Evolutionary conservation across 2,888 invertebrate species (phyloP).

Genomic region (Drosophila phalerata): DNA sequence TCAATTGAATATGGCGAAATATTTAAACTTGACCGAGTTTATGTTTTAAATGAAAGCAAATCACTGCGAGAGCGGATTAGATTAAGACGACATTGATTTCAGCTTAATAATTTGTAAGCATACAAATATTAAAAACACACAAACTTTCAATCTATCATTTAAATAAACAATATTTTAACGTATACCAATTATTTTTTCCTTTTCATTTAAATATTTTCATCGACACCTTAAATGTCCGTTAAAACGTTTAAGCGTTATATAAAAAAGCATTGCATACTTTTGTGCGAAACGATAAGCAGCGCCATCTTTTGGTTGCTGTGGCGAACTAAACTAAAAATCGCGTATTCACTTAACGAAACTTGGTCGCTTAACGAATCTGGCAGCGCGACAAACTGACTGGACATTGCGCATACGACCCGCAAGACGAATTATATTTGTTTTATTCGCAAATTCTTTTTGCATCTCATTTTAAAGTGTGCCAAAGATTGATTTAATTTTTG

Average conservation of each 20-base stretch:
- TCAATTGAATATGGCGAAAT: slow-evolving; percentile 47
- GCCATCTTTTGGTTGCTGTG: slow-evolving; percentile 36
- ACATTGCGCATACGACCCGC: slow-evolving; percentile 67
- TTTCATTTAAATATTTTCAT: too few relatives aligned
- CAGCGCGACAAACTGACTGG: slow-evolving; percentile 18
- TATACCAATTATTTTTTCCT: too few relatives aligned
- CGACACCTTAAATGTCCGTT: slow-evolving; percentile 20
- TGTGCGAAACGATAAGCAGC: not conserved
- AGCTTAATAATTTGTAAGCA: slow-evolving; percentile 18
- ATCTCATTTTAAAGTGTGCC: slow-evolving; percentile 4
- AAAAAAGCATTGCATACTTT: slow-evolving; percentile 54
- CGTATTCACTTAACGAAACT: slow-evolving; percentile 20
- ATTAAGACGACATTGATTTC: slow-evolving; percentile 60
- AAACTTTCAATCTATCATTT: too few relatives aligned
- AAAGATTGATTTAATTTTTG: slow-evolving; percentile 58
- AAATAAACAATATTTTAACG: not conserved
- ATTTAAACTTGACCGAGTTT: slow-evolving; percentile 69
- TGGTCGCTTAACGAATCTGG: slow-evolving; percentile 24
- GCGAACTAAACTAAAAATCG: not conserved
- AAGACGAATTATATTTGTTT: slow-evolving; percentile 12
- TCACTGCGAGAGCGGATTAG: slow-evolving; percentile 43
- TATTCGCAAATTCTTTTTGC: slow-evolving; percentile 22
- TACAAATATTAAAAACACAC: not conserved
- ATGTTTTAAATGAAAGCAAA: slow-evolving; percentile 12
- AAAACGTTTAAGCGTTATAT: not conserved